These are phyloP conservation scores for Erebia palarica DNA, from an alignment of 2,888 invertebrate genomes.

Conservation along the genomic window DNA sequence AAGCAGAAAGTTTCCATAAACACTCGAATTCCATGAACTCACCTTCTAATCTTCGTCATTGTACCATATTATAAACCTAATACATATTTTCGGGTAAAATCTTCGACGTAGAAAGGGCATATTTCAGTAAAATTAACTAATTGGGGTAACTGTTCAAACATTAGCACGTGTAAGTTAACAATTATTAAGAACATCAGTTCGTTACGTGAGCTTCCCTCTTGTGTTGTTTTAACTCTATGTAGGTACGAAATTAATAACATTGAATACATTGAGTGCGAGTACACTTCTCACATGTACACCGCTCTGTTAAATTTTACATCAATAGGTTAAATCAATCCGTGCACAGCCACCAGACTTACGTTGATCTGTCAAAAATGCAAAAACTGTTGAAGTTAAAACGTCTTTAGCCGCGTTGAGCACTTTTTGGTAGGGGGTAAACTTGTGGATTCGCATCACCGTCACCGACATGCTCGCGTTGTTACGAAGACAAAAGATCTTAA, in stretches of 20 bases:
- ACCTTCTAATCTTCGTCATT: not conserved
- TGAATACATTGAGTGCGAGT: not conserved
- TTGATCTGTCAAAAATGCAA: too few species aligned
- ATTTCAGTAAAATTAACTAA: slow-evolving; percentile 2
- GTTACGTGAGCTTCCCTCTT: not conserved
- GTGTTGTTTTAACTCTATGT: not conserved
- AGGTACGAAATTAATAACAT: not conserved
- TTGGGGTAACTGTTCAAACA: slow-evolving; percentile 10
- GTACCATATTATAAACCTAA: not conserved
- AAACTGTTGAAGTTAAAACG: too few species aligned
- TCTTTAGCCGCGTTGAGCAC: too few species aligned
- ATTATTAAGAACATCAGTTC: slow-evolving; percentile 4
- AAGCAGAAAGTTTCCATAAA: not conserved
- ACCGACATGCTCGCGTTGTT: too few species aligned
- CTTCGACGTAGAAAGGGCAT: not conserved
- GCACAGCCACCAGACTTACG: too few species aligned
- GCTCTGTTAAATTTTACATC: too few species aligned
- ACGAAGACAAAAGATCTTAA: too few species aligned
- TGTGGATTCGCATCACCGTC: too few species aligned
- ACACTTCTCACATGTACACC: not conserved
- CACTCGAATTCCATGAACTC: not conserved
- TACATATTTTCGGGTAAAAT: not conserved
- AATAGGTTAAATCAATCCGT: too few species aligned
- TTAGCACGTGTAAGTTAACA: not conserved
- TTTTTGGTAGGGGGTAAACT: too few species aligned